Base-by-base conservation (phyloP, 2,888 invertebrate genomes). In the Eucriotettix oculatus region DNA sequence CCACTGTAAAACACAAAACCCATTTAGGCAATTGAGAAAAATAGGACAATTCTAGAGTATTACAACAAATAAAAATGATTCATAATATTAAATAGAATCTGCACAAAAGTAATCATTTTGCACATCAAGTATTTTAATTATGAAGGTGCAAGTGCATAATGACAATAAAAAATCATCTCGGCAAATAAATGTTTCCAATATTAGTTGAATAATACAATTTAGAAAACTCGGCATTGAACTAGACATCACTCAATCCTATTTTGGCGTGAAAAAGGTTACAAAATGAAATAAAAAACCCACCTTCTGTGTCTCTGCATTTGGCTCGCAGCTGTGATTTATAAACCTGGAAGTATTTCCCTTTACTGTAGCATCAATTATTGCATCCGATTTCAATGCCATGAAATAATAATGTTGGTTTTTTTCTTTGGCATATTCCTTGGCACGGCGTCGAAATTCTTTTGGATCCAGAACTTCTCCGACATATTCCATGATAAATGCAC, bases 241-340 rank as follows among this genome's bases (percentile, higher is more conserved):
- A 7, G 7, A 29, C 7, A 5, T n/a, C 48, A 48, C 48, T 48
- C 48, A 9, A 2, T 5, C 53, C 10, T 16, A 10, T 48, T 55
- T 55, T 10, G 54, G 52, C 59, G 16, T 57, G 62, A 42, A 57
- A 61, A 52, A 54, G 52, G 42, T 52, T 52, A 41, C 54, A 40
- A 54, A 58, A 54, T 55, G 60, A 60, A 59, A 43, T 44, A 10
- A 61, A 52, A 57, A 40, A 58, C 66, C 60, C 65, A 79, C 81
- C 75, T 99, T 99, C 75, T 99, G 97, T 0, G 98, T 98, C 75
- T 95, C 95, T 7, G 96, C 91, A 73, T 99, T 99, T 0, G 99
- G 99, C 68, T 97, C 95, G 72, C 99, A 99, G 55, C 96, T 96
- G 72, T 99, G 99, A 74, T 99, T 99, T 67, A 99, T 96, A 71